Base-by-base conservation (phyloP, 2,888 invertebrate species). In the Habroteleia sp. region DNA sequence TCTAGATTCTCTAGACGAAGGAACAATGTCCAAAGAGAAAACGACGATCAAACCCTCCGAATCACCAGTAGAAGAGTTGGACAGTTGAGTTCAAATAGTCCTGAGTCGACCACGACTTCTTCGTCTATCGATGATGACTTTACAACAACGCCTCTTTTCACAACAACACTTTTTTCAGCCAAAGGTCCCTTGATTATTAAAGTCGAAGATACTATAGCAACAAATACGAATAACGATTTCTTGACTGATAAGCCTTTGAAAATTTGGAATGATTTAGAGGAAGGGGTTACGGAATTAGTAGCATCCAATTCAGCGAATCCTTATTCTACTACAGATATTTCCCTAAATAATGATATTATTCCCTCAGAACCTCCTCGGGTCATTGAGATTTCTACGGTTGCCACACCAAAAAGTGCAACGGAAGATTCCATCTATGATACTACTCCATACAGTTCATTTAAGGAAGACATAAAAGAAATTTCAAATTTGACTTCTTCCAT, bases 11-110 rank as follows among this genome's bases (percentile, higher is more conserved):
- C 79, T 0, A 76, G 74, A 3, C 68, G 62, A 10, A 50, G 25
- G 4, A 74, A 63, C 13, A 71, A 77, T 52, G 16, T 33, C 1
- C 71, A 75, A 8, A 42, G 41, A 6, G 68, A 77, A 1, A 74
- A 68, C 1, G 14, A 41, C 6, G 58, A 74, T 8, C 69, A 79
- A 0, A 79, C 58, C 10, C 69, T 82, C 13, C 83, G 80, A 1
- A 82, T 82, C n/a, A 79, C 84, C 7, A 78, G 8, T 35, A 37
- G 65, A 39, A 77, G 84, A 4, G 79, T 83, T 7, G 76, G 54
- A 25, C 77, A 77, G 3, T 62, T 79, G 0, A 44, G 56, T 3
- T 8, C 72, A 0, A 52, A 77, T 4, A 74, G 72, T 17, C 54
- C 75, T 1, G 77, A 80, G 0, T 3, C 68, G n/a, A 23, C 35